These are phyloP conservation scores for Cabera pusaria DNA, from an alignment of 2,888 invertebrate species.

Conservation along the genomic window DNA sequence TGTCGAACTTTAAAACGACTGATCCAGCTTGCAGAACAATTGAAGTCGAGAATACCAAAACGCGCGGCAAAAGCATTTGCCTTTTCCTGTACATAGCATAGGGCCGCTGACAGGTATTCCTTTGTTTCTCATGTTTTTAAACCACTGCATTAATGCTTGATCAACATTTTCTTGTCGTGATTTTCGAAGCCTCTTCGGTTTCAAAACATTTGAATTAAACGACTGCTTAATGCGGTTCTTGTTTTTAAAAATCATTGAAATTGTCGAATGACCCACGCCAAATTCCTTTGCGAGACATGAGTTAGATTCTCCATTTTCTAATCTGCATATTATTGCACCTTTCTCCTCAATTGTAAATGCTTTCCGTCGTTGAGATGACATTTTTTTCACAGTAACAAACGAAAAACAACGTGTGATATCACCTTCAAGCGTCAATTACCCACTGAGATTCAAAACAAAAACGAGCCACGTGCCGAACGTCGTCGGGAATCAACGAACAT, in stretches of 20 bases:
- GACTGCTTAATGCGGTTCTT: slow-evolving; percentile 25
- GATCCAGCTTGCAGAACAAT: slow-evolving; percentile 29
- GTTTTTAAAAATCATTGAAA: slow-evolving; percentile 26
- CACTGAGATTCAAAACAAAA: no score
- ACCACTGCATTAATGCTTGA: slow-evolving; percentile 30
- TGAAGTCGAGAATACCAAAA: slow-evolving; percentile 26
- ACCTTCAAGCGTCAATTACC: no score
- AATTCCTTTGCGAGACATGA: slow-evolving; percentile 27
- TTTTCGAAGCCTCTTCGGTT: slow-evolving; percentile 30
- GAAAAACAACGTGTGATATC: no score
- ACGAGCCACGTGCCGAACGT: no score
- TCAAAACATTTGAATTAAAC: slow-evolving; percentile 33
- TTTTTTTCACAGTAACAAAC: no score
- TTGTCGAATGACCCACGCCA: slow-evolving; percentile 29
- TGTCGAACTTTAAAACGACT: slow-evolving; percentile 29
- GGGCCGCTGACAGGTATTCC: slow-evolving; percentile 23
- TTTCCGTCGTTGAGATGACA: slow-evolving; percentile 1
- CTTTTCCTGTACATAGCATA: slow-evolving; percentile 14
- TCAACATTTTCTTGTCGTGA: slow-evolving; percentile 14
- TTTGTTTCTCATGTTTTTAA: slow-evolving; percentile 28
- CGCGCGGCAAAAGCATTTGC: slow-evolving; percentile 16
- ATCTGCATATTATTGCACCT: slow-evolving; percentile 2
- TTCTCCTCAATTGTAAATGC: slow-evolving; percentile 19
- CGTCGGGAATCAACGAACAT: no score
- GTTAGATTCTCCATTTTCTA: slow-evolving; percentile 29